Evolutionary conservation across 2,797 vertebrate genomes (phyloP), one percentile per base, ranked within the genome.

Genomic region (Acanthiza pusilla): DNA sequence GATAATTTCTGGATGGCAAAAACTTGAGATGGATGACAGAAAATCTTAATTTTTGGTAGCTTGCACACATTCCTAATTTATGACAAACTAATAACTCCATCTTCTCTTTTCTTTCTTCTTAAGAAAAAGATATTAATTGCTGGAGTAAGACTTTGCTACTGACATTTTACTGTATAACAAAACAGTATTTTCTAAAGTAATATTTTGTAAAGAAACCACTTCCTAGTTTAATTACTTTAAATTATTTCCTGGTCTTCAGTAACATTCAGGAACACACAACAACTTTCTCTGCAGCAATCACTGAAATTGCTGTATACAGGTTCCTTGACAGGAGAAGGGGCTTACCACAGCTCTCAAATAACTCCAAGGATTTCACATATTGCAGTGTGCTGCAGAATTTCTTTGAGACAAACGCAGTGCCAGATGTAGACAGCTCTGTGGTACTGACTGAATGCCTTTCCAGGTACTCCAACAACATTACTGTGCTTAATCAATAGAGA

Each of bases 401-500:
- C 73, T 91, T 65, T 29, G 71, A 95, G 42, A 70, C 54, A 89
- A 94, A 62, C 48, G 54, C 36, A 92, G 42, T 38, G 53, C 58
- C 86, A 79, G 76, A 88, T 15, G 77, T 70, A 54, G 72, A 73
- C 30, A 48, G 42, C 85, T 76, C 63, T 93, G 94, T 21, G 53
- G 34, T 90, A 72, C 68, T 92, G 81, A 80, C 63, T 93, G 92
- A 96, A 72, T 47, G 93, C 84, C 48, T 95, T 88, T 62, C 51
- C 61, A 96, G 42, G 45, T 81, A 72, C 77, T 93, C 81, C 86
- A 45, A 55, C 90, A 63, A 75, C 92, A 84, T 42, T 54, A 14
- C 43, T 78, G 25, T 68, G 38, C 84, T 96, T 96, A 93, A 95
- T 94, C 89, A 92, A 84, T 61, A 68, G 22, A 92, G 75, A 90